Evolutionary conservation across 2,888 invertebrate species (phyloP).

Genomic region (Atrina japonica): DNA sequence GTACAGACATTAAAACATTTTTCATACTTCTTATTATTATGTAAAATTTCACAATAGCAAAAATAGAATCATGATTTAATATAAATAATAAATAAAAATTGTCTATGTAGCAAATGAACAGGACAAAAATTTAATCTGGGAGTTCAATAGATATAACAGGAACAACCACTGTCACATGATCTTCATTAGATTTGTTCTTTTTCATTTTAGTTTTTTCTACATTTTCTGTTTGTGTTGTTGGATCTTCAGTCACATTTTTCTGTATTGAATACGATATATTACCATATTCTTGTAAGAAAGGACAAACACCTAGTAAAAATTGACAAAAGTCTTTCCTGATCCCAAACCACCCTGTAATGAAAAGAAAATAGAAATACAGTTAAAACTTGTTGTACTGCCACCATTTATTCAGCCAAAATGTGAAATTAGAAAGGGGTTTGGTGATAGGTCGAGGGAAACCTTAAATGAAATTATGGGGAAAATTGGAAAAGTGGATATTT

Average conservation of each 20-base stretch:
- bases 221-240: conserved; percentile 30
- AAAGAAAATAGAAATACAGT: background rate
- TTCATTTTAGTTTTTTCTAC: conserved; percentile 37
- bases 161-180: conserved; percentile 82
- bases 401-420: no score
- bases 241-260: conserved; percentile 46
- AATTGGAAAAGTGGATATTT: no score
- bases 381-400: no score
- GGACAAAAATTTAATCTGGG: conserved; percentile 63
- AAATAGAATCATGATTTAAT: no score
- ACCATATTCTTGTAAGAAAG: conserved; percentile 97
- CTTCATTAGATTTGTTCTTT: conserved; percentile 80
- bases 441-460: no score
- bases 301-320: conserved; percentile 96
- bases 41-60: no score
- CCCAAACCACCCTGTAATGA: conserved; percentile 97
- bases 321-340: conserved; percentile 98
- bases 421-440: no score
- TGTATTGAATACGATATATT: conserved; percentile 92
- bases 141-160: conserved; percentile 76
- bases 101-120: no score
- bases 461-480: no score
- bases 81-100: no score
- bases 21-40: no score
- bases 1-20: no score